A percentile compares a stretch with the other conserved stretches of the same genome.
Conservation (phyloP, 1,140 invertebrate species). For the Drosophila oshimai region DNA sequence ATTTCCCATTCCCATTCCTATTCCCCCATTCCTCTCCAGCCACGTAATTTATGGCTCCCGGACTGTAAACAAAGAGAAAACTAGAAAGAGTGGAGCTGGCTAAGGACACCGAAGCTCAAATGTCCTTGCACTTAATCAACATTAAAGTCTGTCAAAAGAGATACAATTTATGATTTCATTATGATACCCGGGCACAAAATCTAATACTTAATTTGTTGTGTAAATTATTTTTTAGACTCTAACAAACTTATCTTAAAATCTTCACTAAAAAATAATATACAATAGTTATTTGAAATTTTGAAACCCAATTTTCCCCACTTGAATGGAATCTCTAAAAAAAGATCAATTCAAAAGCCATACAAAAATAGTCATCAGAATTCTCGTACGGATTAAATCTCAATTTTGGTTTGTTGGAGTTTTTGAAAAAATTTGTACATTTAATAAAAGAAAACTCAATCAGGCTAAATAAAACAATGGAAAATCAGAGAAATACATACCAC, state of each 20-base stretch:
- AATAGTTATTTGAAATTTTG: background rate
- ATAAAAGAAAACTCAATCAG: conserved; percentile 14
- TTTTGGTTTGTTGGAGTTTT: conserved; percentile 1
- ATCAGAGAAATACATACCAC: conserved; percentile 7
- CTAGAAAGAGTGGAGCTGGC: background rate
- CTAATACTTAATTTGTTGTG: no score
- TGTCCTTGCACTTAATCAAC: background rate
- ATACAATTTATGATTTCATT: no score
- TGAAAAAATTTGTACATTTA: conserved; percentile 2
- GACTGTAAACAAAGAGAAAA: conserved; percentile 24
- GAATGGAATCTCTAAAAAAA: background rate
- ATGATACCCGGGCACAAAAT: no score
- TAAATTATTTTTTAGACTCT: no score
- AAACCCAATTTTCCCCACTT: background rate
- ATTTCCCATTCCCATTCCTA: conserved; percentile 9
- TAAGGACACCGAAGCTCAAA: conserved; percentile 35
- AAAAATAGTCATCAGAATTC: background rate
- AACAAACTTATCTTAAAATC: no score
- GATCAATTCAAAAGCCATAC: background rate
- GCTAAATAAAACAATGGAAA: background rate
- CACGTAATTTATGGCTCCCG: conserved; percentile 67
- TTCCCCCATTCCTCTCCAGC: no score
- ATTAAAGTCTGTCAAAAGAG: no score
- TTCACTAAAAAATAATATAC: no score
- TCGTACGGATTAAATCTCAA: background rate